phyloP scores from a whole-genome alignment of 2,113 vertebrate species.

The Gymnorhina tibicen region DNA sequence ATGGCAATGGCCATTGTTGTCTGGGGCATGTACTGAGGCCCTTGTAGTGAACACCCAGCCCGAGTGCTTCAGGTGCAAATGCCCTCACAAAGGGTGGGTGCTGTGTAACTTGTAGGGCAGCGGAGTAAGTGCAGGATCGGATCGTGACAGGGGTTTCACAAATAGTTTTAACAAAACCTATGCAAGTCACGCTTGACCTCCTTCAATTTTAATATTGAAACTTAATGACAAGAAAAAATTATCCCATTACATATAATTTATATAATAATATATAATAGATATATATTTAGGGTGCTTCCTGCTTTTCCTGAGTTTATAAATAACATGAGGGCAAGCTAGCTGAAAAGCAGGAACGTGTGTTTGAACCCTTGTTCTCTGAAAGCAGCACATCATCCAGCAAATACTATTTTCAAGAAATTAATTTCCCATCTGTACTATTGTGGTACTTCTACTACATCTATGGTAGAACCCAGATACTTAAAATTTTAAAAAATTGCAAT shows the following conservation, averaged over 20 bases:
- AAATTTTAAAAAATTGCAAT: background rate
- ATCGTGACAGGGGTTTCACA: background rate
- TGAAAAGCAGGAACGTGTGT: background rate
- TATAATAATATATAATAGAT: background rate
- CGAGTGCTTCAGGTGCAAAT: accelerated
- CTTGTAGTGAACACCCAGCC: background rate
- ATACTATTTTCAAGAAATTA: background rate
- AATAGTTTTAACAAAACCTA: background rate
- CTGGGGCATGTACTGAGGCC: background rate
- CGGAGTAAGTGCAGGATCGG: background rate
- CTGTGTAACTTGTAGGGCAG: background rate
- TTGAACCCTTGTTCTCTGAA: background rate
- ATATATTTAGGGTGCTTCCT: background rate
- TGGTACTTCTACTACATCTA: background rate
- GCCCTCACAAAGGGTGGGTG: background rate
- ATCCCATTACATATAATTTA: background rate
- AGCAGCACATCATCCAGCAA: background rate
- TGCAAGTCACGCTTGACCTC: background rate
- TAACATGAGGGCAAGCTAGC: background rate
- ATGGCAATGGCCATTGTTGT: background rate
- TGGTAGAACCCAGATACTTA: background rate
- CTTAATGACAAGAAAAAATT: background rate
- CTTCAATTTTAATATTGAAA: background rate
- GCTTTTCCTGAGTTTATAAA: background rate
- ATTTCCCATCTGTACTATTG: background rate